Evolutionary conservation across 2,113 vertebrate genomes (phyloP), one percentile per base, ranked within the genome.

Genomic region (Sarotherodon lohbergeri): DNA sequence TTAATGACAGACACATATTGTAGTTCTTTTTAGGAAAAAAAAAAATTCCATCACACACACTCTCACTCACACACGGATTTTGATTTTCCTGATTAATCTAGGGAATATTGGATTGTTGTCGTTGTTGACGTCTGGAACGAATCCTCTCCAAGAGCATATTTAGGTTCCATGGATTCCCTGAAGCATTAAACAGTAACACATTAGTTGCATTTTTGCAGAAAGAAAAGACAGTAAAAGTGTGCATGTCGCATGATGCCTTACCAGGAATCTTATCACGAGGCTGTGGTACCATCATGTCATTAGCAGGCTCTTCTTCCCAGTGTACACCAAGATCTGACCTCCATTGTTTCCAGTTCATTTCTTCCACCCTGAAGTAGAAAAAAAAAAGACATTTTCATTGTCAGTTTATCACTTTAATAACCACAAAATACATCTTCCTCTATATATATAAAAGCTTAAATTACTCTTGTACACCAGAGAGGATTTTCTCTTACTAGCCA

Each of bases 311-410:
- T 80, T 92, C 91, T 89, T 98, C 97, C 0, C 96, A 96, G 82
- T 97, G 34, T 19, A 79, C 97, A n/a, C 97, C 95, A 36, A 98
- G 94, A 1, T 97, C 96, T 5, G 96, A 97, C 91, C 97, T 97
- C 97, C 97, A 98, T 0, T 95, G 96, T 86, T 93, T 97, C 97
- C 97, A 98, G 86, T 98, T 98, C 50, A 97, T 97, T 84, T 98
- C 97, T 7, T 97, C 97, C 52, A 98, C 8, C 34, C 34, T 36
- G 34, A 36, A 56, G 34, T 22, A 1, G 29, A 13, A 36, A 16
- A 50, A 36, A 36, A 36, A 50, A 50, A 50, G 43, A 46, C 13
- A 5, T 46, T 46, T 46, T 16, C 43, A 46, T 46, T 46, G 43
- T 48, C 46, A 48, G 14, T 48, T 48, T 48, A 48, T 14, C 13